Evolutionary conservation across 2,888 invertebrate species (phyloP), one percentile per base, ranked within the genome.

Genomic region (Drosophila multiciliata): DNA sequence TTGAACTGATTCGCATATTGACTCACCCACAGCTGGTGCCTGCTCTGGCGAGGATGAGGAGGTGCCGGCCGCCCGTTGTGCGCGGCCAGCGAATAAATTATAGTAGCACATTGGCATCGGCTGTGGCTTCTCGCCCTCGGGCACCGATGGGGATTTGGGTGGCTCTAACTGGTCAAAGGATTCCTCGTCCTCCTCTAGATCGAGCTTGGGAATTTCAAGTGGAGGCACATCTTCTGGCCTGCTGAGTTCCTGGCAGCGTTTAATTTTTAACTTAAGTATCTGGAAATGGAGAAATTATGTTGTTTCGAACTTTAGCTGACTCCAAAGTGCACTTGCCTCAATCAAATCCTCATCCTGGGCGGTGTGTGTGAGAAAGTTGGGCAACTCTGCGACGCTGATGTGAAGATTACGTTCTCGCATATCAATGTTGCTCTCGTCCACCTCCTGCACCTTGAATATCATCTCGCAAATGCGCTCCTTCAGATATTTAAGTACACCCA

Each of bases 101-200:
- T 91, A 91, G 67, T 93, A 93, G 75, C 93, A 93, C 82, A 91
- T 83, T n/a, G 93, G 93, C 89, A 93, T 91, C 8, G 93, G 91
- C 40, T 90, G 91, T 0, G 93, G 93, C 66, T 92, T 93, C 58
- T 93, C 93, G 35, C 91, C 91, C 42, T 91, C 90, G 1, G 77
- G 73, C 0, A 80, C 70, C 0, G 88, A 82, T 23, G 91, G 83
- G 2, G 90, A 80, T 59, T 91, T 90, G n/a, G 91, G 90, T 55
- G 87, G 89, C 71, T 91, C 91, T 4, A 85, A 62, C 32, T 87
- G 80, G 53, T 85, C 87, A 20, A 82, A 65, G 23, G 93, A 93
- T 49, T 91, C 72, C 38, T 87, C 84, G 1, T 77, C 71, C 8
- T 89, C 91, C 54, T 89, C 91, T 23, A 91, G 66, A 49, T 92